phyloP scores from a whole-genome alignment of 1,140 invertebrate species.

The Procambarus clarkii region DNA sequence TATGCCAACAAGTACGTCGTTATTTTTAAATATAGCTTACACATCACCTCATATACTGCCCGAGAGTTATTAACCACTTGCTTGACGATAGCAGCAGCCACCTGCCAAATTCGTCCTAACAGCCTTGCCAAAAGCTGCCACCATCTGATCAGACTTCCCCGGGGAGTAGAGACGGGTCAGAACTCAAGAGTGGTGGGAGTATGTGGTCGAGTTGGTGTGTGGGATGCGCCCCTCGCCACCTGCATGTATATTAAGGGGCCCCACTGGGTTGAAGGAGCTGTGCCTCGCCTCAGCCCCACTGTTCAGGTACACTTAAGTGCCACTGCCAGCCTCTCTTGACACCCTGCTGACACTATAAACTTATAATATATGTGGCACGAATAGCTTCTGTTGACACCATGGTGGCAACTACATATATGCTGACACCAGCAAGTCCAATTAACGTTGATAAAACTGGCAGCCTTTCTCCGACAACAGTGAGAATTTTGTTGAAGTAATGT shows the following conservation, averaged over 20 bases:
- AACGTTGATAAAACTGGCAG: background rate
- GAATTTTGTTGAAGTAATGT: background rate
- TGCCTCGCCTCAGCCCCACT: background rate
- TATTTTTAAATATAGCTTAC: too few relatives aligned
- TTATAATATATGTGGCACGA: too few relatives aligned
- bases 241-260: slow-evolving; percentile 55
- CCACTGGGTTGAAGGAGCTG: slow-evolving; percentile 27
- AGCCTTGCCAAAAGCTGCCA: too few relatives aligned
- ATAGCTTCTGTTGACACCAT: background rate
- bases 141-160: too few relatives aligned
- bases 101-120: too few relatives aligned
- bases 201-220: background rate
- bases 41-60: too few relatives aligned
- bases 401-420: too few relatives aligned
- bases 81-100: too few relatives aligned
- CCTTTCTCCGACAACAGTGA: background rate
- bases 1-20: too few relatives aligned
- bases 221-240: slow-evolving; percentile 39
- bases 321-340: background rate
- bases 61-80: too few relatives aligned
- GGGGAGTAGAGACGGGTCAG: background rate
- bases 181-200: background rate
- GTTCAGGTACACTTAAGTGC: slow-evolving; percentile 17
- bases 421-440: too few relatives aligned
- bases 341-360: background rate